A percentile compares a stretch with the other conserved stretches of the same genome.
Conservation (phyloP, 2,888 invertebrate genomes). For the Lithophane semibrunnea region DNA sequence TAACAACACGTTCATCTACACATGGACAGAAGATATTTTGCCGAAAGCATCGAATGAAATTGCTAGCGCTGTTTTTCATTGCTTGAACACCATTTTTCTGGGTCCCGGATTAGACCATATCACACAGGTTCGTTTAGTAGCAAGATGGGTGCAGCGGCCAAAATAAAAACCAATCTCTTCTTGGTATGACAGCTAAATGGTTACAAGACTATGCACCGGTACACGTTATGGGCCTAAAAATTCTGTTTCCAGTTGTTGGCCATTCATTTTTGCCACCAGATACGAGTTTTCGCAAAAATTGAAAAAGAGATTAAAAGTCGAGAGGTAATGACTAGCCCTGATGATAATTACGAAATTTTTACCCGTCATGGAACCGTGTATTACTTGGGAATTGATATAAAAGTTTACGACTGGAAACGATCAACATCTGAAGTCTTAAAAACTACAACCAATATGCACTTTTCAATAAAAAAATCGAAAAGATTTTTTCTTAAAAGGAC, state of each 20-base stretch:
- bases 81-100: too few species aligned
- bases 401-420: conserved; percentile 42
- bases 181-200: conserved; percentile 34
- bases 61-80: too few species aligned
- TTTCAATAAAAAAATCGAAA: too few species aligned
- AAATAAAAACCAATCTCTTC: conserved; percentile 47
- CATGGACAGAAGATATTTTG: too few species aligned
- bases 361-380: conserved; percentile 39
- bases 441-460: too few species aligned
- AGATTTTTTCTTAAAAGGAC: too few species aligned
- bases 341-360: conserved; percentile 40
- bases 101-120: too few species aligned
- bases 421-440: conserved; percentile 40
- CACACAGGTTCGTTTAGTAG: too few species aligned
- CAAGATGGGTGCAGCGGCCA: conserved; percentile 41
- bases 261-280: conserved; percentile 49
- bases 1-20: too few species aligned
- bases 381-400: conserved; percentile 35
- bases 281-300: conserved; percentile 56
- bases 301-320: conserved; percentile 47
- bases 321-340: conserved; percentile 37
- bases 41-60: too few species aligned
- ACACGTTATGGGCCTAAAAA: conserved; percentile 34
- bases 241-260: conserved; percentile 38
- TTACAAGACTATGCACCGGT: conserved; percentile 39